phyloP scores from a whole-genome alignment of 2,888 invertebrate species.

The Gisinianus flammeolus region DNA sequence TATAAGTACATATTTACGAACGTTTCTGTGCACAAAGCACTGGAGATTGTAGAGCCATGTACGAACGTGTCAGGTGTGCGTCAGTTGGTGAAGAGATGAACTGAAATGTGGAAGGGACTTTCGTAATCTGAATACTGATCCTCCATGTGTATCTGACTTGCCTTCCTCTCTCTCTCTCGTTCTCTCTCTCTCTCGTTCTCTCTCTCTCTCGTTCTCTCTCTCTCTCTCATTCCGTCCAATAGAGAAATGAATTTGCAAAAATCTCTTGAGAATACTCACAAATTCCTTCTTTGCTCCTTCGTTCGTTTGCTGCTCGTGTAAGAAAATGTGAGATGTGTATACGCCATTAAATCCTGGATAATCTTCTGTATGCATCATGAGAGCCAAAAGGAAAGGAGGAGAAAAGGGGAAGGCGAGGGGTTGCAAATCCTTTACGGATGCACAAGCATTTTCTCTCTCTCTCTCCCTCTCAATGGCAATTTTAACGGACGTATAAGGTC shows the following conservation, averaged over 20 bases:
- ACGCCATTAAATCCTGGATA: conserved; percentile 39
- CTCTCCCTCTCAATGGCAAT: conserved; percentile 23
- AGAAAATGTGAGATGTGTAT: conserved; percentile 35
- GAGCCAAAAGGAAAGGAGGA: background rate
- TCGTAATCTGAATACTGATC: background rate
- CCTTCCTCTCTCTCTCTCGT: too few relatives aligned
- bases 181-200: too few relatives aligned
- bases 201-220: too few relatives aligned
- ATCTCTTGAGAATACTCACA: background rate
- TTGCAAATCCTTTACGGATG: conserved; percentile 34
- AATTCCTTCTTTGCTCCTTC: too few relatives aligned
- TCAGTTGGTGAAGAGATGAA: background rate
- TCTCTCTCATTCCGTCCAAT: too few relatives aligned
- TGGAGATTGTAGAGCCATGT: too few relatives aligned
- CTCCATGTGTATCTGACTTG: background rate
- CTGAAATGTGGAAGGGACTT: background rate
- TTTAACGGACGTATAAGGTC: too few relatives aligned
- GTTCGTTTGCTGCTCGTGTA: too few relatives aligned
- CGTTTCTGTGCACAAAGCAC: too few relatives aligned
- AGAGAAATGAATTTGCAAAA: background rate
- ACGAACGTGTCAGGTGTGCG: background rate
- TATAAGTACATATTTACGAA: too few relatives aligned
- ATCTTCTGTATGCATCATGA: conserved; percentile 35
- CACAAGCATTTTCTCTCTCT: background rate
- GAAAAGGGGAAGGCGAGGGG: too few relatives aligned